phyloP scores from a whole-genome alignment of 2,888 invertebrate genomes.

The Ctena decussata region DNA sequence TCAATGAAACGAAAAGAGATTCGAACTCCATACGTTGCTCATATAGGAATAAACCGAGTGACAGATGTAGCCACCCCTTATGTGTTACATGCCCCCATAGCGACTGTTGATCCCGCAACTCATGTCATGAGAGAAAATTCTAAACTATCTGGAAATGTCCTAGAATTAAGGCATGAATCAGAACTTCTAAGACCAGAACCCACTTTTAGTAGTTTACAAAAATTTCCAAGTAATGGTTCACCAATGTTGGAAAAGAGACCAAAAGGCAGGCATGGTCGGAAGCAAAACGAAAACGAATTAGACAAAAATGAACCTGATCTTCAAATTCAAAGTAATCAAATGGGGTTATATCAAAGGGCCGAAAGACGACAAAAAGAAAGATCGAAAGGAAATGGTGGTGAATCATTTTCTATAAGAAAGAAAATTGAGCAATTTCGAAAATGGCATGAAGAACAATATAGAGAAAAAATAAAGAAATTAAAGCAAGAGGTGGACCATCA shows the following conservation, averaged over 20 bases:
- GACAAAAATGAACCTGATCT: conserved; percentile 58
- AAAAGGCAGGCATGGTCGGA: conserved; percentile 60
- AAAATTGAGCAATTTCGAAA: conserved; percentile 82
- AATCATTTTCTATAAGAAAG: conserved; percentile 80
- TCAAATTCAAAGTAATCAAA: conserved; percentile 71
- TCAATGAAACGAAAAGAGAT: conserved; percentile 62
- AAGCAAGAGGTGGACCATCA: conserved; percentile 76
- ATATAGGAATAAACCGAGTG: conserved; percentile 49
- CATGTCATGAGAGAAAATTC: conserved; percentile 59
- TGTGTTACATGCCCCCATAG: conserved; percentile 65
- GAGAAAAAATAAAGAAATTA: conserved; percentile 75
- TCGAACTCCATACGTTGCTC: conserved; percentile 63
- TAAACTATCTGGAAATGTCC: conserved; percentile 65
- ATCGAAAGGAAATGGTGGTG: conserved; percentile 61
- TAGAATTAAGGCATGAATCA: conserved; percentile 59
- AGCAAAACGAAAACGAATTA: conserved; percentile 51
- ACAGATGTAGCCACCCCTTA: conserved; percentile 71
- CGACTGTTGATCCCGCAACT: conserved; percentile 59
- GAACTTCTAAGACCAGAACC: conserved; percentile 62
- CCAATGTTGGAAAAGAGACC: conserved; percentile 67
- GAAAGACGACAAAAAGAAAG: conserved; percentile 64
- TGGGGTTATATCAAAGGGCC: conserved; percentile 68
- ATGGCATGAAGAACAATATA: conserved; percentile 82
- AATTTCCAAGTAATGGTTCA: conserved; percentile 61
- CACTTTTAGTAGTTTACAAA: conserved; percentile 66